phyloP scores from a whole-genome alignment of 2,113 vertebrate genomes.

The Zosterops hypoxanthus region DNA sequence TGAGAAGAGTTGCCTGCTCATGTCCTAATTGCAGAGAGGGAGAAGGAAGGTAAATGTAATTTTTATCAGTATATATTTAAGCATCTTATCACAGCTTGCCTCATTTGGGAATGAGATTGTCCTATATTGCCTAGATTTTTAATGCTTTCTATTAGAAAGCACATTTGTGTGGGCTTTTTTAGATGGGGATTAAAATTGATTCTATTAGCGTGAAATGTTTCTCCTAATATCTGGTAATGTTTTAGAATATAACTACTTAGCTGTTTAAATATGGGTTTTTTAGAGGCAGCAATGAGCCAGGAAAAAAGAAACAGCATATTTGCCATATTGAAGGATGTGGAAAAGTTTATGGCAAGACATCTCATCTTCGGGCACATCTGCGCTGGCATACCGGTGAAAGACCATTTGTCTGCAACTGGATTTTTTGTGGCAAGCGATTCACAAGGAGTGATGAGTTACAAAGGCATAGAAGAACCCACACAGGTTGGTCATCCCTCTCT shows the following conservation, averaged over 20 bases:
- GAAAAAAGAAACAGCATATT: constrained; percentile 98
- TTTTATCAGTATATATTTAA: background rate
- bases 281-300: constrained; percentile 92
- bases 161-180: background rate
- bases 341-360: constrained; percentile 98
- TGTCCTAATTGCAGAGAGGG: constrained; percentile 98
- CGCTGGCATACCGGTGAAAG: constrained; percentile 99
- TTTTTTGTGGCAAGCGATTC: constrained; percentile 98
- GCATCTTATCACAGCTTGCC: background rate
- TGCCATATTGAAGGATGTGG: constrained; percentile 99
- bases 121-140: background rate
- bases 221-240: background rate
- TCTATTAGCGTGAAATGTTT: background rate
- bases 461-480: constrained; percentile 96
- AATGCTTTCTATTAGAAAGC: background rate
- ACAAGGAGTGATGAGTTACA: constrained; percentile 96
- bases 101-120: background rate
- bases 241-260: constrained; percentile 10
- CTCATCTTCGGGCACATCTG: constrained; percentile 95
- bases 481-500: constrained; percentile 75
- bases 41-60: constrained; percentile 87
- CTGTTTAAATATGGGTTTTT: constrained; percentile 33
- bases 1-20: constrained; percentile 94
- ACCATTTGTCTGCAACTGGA: constrained; percentile 98
- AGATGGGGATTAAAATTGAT: background rate